A percentile compares a stretch with the other conserved stretches of the same genome.
phyloP scores from a whole-genome alignment of 2,888 invertebrate genomes.

The Bugula neritina region DNA sequence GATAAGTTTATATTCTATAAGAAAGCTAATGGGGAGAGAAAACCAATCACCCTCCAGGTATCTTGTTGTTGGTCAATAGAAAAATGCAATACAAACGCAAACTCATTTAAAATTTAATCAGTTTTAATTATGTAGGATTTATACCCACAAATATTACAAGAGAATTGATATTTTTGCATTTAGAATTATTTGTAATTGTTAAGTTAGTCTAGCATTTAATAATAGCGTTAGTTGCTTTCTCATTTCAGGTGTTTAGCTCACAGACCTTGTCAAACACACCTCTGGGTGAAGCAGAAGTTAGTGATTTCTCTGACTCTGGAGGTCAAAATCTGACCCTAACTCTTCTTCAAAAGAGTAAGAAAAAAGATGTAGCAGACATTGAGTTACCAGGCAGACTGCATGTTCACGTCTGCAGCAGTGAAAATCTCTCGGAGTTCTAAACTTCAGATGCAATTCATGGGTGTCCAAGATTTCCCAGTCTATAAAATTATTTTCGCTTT shows the following conservation, averaged over 20 bases:
- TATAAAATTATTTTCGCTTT: no score
- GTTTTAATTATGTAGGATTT: no score
- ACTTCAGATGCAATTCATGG: no score
- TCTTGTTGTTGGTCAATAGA: no score
- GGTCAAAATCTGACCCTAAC: slow-evolving; percentile 33
- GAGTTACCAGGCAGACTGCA: slow-evolving; percentile 40
- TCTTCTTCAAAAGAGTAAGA: slow-evolving; percentile 36
- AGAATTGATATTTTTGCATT: no score
- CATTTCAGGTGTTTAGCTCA: neutral
- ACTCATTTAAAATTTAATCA: no score
- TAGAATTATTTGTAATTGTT: no score
- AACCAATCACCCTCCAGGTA: slow-evolving; percentile 56
- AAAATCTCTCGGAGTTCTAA: slow-evolving; percentile 40
- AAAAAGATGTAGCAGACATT: slow-evolving; percentile 36
- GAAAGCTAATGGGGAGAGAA: slow-evolving; percentile 46
- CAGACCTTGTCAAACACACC: neutral
- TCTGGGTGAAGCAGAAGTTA: slow-evolving; percentile 42
- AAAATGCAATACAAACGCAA: no score
- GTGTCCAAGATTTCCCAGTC: no score
- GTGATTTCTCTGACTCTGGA: slow-evolving; percentile 35
- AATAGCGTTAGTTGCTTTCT: no score
- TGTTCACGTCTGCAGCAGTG: slow-evolving; percentile 39
- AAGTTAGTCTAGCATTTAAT: no score
- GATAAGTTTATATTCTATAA: slow-evolving; percentile 54
- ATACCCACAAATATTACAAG: no score